Evolutionary conservation across 2,797 vertebrate genomes (phyloP).

Genomic region (Pangasius larnaudii): DNA sequence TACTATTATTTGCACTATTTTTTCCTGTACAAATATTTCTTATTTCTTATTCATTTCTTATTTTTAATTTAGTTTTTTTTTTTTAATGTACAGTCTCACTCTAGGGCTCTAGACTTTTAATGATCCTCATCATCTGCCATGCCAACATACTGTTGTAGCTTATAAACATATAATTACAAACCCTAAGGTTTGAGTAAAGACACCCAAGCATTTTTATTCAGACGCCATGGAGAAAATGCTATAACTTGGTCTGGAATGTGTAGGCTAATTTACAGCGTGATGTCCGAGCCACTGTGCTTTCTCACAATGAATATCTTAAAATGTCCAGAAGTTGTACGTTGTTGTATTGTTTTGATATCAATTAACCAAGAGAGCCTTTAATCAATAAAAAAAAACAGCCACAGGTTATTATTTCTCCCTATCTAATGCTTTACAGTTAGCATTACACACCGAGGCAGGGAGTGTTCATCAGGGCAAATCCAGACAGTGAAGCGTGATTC

Average conservation of each 20-base stretch:
- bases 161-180: background rate
- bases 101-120: background rate
- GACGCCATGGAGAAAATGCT: background rate
- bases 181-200: background rate
- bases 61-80: too few species aligned
- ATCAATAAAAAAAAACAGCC: background rate
- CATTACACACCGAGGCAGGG: background rate
- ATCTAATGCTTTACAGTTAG: background rate
- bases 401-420: too few species aligned
- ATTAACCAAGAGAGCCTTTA: background rate
- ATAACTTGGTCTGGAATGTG: background rate
- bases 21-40: too few species aligned
- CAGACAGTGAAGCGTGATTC: conserved; percentile 16
- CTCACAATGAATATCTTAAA: background rate
- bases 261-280: background rate
- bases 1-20: too few species aligned
- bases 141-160: background rate
- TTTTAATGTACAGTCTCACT: too few species aligned
- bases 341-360: conserved; percentile 20
- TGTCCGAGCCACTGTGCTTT: background rate
- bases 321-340: background rate
- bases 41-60: too few species aligned
- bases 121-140: background rate
- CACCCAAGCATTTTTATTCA: background rate
- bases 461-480: background rate